Base-by-base conservation (phyloP, 2,113 vertebrate genomes). In the Chrysochloris asiatica region DNA sequence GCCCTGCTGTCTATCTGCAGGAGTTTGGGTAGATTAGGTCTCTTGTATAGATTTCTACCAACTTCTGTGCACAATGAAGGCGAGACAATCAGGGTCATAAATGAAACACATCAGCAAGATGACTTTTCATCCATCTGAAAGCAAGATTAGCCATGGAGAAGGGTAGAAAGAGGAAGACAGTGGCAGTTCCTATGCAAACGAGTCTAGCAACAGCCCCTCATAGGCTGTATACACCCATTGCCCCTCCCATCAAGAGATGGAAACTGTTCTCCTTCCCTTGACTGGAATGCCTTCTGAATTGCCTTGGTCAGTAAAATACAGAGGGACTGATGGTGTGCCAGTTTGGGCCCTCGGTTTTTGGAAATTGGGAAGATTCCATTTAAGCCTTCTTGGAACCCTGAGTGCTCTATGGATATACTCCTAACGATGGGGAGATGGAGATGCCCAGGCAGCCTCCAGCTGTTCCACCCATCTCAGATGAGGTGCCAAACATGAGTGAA, bases 1-100 rank as follows among this genome's bases (percentile, higher is more conserved):
- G 0, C 4, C 2, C 33, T 50, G 50, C 22, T 19, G 0, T 38
- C 61, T 48, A 4, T 14, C 36, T 6, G 8, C 4, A 16, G 1
- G 33, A 79, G 33, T 89, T 67, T 33, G n/a, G 41, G 4, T 38
- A 52, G 83, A n/a, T 43, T 38, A 41, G 38, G 48, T 36, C 28
- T 28, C 16, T 75, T 72, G 1, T 3, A 22, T 2, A 24, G 47
- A 76, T 5, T 33, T 56, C 45, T 19, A 28, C 28, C 54, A 38
- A n/a, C 28, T 26, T 17, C 41, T 89, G 43, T 43, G 19, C 26
- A 76, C 43, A 84, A 75, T 14, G 47, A 79, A 59, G 17, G 38
- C 59, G 54, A 69, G 36, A 41, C 6, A 28, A 72, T 33, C 36
- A 26, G 24, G 54, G 21, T 3, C 50, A 28, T 26, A 63, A 65